phyloP scores from a whole-genome alignment of 2,797 vertebrate species.

The Enteromius afrohamiltoni region DNA sequence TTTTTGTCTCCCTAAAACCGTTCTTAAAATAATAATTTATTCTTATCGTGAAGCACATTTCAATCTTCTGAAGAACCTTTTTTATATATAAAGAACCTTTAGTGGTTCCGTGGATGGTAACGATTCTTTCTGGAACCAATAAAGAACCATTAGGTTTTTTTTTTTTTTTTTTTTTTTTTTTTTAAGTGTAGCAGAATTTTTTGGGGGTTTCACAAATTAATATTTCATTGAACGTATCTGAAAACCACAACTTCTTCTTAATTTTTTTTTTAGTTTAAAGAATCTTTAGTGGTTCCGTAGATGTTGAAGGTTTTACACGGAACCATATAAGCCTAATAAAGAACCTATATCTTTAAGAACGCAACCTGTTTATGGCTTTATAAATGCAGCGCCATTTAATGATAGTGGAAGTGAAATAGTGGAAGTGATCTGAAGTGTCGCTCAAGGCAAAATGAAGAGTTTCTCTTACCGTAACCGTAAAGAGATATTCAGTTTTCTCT shows the following conservation, averaged over 20 bases:
- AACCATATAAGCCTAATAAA: background rate
- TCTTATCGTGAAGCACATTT: background rate
- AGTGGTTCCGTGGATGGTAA: background rate
- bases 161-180: too few species aligned
- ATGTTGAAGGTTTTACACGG: background rate
- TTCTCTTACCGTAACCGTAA: slow-evolving; percentile 44
- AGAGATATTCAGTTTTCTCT: background rate
- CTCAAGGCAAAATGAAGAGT: background rate
- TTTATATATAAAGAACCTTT: background rate
- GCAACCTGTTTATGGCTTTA: background rate
- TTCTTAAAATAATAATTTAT: background rate
- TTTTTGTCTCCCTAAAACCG: background rate
- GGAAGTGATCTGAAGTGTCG: background rate
- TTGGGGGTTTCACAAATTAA: background rate
- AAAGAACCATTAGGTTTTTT: background rate
- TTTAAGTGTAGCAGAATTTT: background rate
- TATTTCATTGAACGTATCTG: background rate
- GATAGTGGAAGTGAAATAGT: slow-evolving; percentile 2
- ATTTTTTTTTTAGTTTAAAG: background rate
- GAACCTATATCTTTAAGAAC: background rate
- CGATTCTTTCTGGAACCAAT: background rate
- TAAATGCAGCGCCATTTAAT: background rate
- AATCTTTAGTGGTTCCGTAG: background rate
- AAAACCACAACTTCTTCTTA: background rate
- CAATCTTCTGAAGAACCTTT: background rate